Base-by-base conservation (phyloP, 2,797 vertebrate genomes). In the Hapalemur alaotrensis region DNA sequence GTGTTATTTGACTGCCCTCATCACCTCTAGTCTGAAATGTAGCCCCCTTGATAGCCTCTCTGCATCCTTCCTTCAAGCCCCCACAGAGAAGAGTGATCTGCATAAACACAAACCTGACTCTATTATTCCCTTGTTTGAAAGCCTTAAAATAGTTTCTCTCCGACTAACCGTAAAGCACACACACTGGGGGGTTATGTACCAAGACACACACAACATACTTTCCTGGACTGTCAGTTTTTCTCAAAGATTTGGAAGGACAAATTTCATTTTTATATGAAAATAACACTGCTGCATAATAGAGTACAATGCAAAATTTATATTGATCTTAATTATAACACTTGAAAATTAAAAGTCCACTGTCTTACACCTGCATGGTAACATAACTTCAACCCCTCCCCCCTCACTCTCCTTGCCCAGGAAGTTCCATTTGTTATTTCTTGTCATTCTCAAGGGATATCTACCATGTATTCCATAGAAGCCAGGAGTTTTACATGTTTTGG, bases 261-360 rank as follows among this genome's bases (percentile, higher is more conserved):
- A 86, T 17, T 20, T 79, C 23, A 88, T 43, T 87, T 52, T 59
- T 50, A 28, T 25, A 38, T n/a, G 38, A 91, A 93, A 92, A 32
- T 8, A 61, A 75, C 30, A 25, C 28, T 22, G 23, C 11, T 59
- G 4, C 15, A 59, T 28, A 70, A 43, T 41, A 59, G 10, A 93
- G 11, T 10, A 38, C 5, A 59, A 54, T 17, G 35, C 7, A 54
- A 79, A 87, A 25, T 72, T 41, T 73, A 2, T n/a, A 50, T 20
- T 52, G 32, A 83, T 18, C 23, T 50, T 63, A 28, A 54, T 43
- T 80, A 61, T 23, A 76, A 78, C 9, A 35, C 38, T 76, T 81
- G 38, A 46, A 83, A 87, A 43, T 20, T 59, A 18, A 50, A 79
- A 17, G 10, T 20, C 22, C 73, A 86, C 32, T 76, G 14, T 52